phyloP scores from a whole-genome alignment of 2,113 vertebrate species.

The Rhipidura dahli region DNA sequence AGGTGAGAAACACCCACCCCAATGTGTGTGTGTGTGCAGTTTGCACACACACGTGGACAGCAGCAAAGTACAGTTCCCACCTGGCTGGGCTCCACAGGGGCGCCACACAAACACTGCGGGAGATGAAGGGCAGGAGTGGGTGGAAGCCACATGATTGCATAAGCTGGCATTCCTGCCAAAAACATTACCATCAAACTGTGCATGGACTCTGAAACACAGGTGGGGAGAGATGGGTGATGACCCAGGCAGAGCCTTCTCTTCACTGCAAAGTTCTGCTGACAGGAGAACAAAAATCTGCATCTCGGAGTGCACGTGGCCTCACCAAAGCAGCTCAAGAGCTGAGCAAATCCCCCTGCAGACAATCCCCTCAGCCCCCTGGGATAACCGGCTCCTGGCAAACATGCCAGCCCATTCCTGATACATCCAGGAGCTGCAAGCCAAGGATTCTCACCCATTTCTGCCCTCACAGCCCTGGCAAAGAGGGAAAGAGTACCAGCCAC shows the following conservation, averaged over 20 bases:
- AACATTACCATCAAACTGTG: neutral
- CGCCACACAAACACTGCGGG: neutral
- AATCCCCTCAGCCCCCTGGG: neutral
- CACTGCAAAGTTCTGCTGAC: neutral
- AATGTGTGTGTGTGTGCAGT: neutral
- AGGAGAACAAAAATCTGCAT: neutral
- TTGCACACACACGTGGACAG: neutral
- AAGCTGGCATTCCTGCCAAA: slow-evolving; percentile 25
- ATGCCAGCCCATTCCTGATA: neutral
- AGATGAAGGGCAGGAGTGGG: slow-evolving; percentile 17
- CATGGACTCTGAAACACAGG: neutral
- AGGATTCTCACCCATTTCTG: neutral
- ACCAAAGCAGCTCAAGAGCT: neutral
- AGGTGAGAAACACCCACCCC: too few relatives aligned
- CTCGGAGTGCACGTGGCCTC: neutral
- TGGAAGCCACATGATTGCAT: neutral
- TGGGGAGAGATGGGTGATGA: slow-evolving; percentile 9
- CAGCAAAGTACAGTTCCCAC: neutral
- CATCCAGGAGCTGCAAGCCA: neutral
- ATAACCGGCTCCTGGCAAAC: neutral
- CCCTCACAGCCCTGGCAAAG: neutral
- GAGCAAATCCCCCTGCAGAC: neutral
- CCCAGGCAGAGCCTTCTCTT: neutral
- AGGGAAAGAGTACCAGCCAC: neutral
- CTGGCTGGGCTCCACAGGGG: neutral